A percentile compares a stretch with the other conserved stretches of the same genome.
Conservation (phyloP, 2,113 vertebrate species). For the Larimichthys crocea region DNA sequence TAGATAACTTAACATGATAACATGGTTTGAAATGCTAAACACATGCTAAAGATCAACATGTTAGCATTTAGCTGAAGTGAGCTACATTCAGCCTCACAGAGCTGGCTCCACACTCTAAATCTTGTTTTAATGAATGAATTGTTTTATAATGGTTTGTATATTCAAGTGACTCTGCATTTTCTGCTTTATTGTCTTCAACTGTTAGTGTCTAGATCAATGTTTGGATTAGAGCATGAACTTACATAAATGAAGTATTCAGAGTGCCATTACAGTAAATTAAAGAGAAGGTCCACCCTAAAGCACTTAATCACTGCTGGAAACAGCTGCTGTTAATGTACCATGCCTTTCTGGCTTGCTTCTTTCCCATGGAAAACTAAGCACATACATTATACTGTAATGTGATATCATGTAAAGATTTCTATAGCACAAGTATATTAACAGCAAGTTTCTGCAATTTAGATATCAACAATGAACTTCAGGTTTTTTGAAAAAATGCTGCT, state of each 20-base stretch:
- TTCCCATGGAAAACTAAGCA: not conserved
- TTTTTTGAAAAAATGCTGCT: not conserved
- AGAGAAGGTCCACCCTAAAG: not conserved
- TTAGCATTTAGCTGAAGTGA: not conserved
- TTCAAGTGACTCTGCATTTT: not conserved
- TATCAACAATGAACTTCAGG: not conserved
- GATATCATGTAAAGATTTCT: not conserved
- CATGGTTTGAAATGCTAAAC: not conserved
- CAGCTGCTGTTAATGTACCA: constrained; percentile 1
- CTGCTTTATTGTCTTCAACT: not conserved
- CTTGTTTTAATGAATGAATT: not conserved
- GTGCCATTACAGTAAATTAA: constrained; percentile 9
- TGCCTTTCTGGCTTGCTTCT: not conserved
- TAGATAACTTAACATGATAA: not conserved
- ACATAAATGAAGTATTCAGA: constrained; percentile 10
- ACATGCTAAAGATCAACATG: not conserved
- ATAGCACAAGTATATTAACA: not conserved
- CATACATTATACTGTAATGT: not conserved
- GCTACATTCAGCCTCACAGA: not conserved
- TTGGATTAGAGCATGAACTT: constrained; percentile 9
- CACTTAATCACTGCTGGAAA: not conserved
- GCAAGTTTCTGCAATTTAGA: not conserved
- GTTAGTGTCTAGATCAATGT: not conserved
- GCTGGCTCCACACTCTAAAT: not conserved
- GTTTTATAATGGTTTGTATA: not conserved